Evolutionary conservation across 2,113 vertebrate genomes (phyloP).

Genomic region (Raja brachyura): DNA sequence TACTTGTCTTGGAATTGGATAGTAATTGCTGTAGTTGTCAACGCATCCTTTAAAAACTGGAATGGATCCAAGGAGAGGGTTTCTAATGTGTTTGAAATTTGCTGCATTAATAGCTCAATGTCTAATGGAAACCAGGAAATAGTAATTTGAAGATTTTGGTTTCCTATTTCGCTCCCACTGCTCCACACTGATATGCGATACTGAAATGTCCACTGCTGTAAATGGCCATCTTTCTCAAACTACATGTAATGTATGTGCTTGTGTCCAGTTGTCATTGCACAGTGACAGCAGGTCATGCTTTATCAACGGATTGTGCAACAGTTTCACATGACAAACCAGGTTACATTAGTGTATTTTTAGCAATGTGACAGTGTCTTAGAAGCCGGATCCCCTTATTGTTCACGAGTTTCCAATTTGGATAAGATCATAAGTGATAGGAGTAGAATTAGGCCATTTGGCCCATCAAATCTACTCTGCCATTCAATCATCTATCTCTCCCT

Average conservation of each 20-base stretch:
- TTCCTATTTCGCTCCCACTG: neutral
- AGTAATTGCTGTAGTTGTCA: neutral
- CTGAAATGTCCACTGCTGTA: neutral
- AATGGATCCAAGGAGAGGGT: neutral
- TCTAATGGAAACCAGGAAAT: neutral
- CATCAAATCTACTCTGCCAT: too few species aligned
- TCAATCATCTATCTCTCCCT: too few species aligned
- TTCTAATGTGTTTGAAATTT: neutral
- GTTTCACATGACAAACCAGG: neutral
- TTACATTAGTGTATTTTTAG: neutral
- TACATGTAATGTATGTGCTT: neutral
- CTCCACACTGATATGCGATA: neutral
- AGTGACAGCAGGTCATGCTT: neutral
- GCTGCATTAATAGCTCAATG: neutral
- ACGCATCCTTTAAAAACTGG: neutral
- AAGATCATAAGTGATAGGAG: too few species aligned
- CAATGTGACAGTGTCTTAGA: neutral
- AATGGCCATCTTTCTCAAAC: neutral
- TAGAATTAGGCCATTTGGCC: too few species aligned
- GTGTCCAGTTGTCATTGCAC: neutral
- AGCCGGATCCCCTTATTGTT: neutral
- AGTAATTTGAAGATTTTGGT: neutral
- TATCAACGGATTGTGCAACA: neutral
- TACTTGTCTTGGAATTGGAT: neutral
- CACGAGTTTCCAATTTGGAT: neutral